A percentile compares a stretch with the other conserved stretches of the same genome.
phyloP scores from a whole-genome alignment of 2,113 vertebrate species.

The Elaphurus davidianus region DNA sequence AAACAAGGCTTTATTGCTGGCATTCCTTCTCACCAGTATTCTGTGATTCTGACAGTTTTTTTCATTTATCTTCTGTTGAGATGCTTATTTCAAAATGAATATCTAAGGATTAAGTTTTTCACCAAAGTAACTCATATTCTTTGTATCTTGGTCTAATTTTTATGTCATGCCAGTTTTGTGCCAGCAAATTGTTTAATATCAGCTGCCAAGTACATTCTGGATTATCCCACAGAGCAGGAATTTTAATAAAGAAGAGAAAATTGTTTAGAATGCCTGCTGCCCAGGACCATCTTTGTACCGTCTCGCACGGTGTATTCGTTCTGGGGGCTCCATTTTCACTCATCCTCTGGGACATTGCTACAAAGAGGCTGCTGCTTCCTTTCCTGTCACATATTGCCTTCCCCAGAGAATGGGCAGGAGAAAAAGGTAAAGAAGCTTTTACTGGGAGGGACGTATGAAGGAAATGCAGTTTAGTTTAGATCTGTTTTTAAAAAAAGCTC shows the following conservation, averaged over 20 bases:
- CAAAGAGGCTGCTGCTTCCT: background rate
- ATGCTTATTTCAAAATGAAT: background rate
- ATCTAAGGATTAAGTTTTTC: background rate
- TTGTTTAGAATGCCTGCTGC: background rate
- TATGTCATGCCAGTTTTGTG: background rate
- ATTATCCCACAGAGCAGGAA: background rate
- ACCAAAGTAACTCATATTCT: background rate
- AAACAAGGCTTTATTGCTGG: background rate
- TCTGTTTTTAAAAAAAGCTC: background rate
- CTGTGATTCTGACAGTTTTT: background rate
- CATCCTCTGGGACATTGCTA: background rate
- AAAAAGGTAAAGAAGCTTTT: background rate
- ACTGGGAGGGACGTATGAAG: background rate
- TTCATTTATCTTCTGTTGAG: background rate
- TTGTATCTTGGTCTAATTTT: background rate
- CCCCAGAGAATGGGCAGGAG: background rate
- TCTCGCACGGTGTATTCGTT: background rate
- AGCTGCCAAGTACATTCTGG: background rate
- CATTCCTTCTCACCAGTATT: background rate
- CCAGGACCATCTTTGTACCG: background rate
- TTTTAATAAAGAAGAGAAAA: conserved; percentile 18
- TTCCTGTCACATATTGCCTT: background rate
- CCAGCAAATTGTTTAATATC: background rate
- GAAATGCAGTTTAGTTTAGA: background rate
- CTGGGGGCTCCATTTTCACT: background rate